These are phyloP conservation scores for Elephas maximus DNA, from an alignment of 2,113 vertebrate species.

Conservation along the genomic window DNA sequence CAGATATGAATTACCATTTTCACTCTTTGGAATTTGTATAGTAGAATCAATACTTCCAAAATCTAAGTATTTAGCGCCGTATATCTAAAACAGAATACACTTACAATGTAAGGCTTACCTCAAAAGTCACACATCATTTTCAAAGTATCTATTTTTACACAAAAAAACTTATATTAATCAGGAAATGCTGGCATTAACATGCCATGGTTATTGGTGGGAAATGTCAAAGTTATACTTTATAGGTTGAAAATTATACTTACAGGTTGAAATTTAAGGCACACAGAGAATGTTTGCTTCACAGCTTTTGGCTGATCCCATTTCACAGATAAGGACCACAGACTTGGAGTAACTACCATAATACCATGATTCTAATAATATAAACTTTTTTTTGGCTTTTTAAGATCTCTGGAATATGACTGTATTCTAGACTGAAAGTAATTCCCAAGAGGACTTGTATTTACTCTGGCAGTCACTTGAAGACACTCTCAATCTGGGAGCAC, in stretches of 20 bases:
- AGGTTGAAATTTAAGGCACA: neutral
- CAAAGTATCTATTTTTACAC: neutral
- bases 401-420: neutral
- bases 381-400: neutral
- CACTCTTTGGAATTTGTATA: neutral
- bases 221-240: neutral
- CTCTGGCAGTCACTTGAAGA: neutral
- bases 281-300: neutral
- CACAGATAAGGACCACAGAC: neutral
- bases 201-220: neutral
- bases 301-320: neutral
- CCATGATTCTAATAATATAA: neutral
- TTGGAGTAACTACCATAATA: neutral
- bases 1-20: neutral
- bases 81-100: neutral
- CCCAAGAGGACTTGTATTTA: fast-evolving
- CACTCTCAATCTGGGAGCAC: neutral
- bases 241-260: too few relatives aligned
- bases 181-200: neutral
- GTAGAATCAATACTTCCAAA: neutral
- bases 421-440: too few relatives aligned
- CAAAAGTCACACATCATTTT: neutral
- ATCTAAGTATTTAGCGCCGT: neutral
- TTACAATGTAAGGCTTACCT: neutral
- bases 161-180: neutral